Evolutionary conservation across 2,113 vertebrate species (phyloP), one percentile per base, ranked within the genome.

Genomic region (Eurypyga helias): DNA sequence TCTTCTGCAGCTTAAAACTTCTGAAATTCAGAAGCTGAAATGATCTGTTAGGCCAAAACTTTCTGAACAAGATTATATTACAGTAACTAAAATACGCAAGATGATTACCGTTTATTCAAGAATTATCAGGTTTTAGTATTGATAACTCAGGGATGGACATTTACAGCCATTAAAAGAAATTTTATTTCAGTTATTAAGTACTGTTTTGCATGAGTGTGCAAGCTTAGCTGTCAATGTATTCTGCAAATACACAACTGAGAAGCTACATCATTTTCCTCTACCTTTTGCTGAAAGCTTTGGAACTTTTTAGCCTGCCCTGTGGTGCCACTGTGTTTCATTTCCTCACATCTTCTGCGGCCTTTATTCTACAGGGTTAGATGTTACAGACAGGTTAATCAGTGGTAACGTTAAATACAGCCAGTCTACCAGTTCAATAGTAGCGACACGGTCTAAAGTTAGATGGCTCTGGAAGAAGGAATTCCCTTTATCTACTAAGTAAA

Each of bases 1-100:
- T 61, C 11, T 58, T 94, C 49, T 24, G 3, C 41, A 38, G 13
- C 72, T 94, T 83, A 54, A 90, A 70, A 54, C 24, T 17, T 52
- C 14, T 85, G 83, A 91, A 93, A 76, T 83, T 93, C 34, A 71
- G 55, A 77, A 95, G 87, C 7, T 29, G 7, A 70, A 94, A 94
- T 93, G 73, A 51, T 41, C 5, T 23, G 4, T 77, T 73, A 73
- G 57, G 20, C 29, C 17, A 38, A 73, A 81, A 14, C 45, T 7
- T 26, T 52, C 41, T 51, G 26, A 92, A 87, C 9, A 52, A 51
- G 20, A 28, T 41, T 41, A 12, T 33, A 9, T 25, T 65, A 31
- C 51, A 80, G 23, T 34, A 81, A 58, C 15, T 78, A 66, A 89
- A 83, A 62, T 73, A 86, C 84, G 13, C 19, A 66, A 84, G 38